These are phyloP conservation scores for Hybos culiciformis DNA, from an alignment of 2,888 invertebrate species.

Conservation along the genomic window DNA sequence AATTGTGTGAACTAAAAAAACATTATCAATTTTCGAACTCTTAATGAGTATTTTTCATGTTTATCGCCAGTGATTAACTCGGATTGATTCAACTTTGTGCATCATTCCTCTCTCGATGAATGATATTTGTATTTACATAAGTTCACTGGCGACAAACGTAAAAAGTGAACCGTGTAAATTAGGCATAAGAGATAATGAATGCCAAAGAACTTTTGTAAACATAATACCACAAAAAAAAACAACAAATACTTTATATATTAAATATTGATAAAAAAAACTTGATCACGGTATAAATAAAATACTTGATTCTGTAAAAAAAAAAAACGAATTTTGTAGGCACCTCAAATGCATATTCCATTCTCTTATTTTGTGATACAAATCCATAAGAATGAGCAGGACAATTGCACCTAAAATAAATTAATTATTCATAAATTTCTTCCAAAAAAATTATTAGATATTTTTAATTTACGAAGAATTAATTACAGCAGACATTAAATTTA, in stretches of 20 bases:
- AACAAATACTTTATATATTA: neutral
- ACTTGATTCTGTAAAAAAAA: neutral
- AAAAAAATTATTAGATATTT: neutral
- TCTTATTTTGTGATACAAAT: slow-evolving; percentile 33
- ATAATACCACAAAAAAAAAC: neutral
- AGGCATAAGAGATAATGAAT: neutral
- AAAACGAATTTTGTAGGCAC: slow-evolving; percentile 31
- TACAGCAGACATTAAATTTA: too few relatives aligned
- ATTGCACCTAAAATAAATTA: slow-evolving; percentile 46
- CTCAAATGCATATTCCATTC: slow-evolving; percentile 69
- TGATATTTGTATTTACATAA: too few relatives aligned
- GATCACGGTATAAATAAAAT: neutral
- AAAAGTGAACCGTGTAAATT: neutral
- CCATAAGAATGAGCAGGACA: slow-evolving; percentile 60
- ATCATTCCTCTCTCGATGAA: neutral
- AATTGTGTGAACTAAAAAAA: neutral
- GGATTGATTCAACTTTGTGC: neutral
- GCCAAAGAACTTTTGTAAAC: neutral
- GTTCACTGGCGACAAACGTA: neutral
- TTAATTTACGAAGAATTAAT: too few relatives aligned
- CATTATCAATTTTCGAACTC: neutral
- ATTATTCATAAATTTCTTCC: too few relatives aligned
- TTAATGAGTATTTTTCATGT: neutral
- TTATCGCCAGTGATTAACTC: neutral
- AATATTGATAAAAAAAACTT: neutral